A percentile compares a stretch with the other conserved stretches of the same genome.
Evolutionary conservation across 92 coral and sea anemone genomes (phyloP).

Genomic region (Scolanthus callimorphus): DNA sequence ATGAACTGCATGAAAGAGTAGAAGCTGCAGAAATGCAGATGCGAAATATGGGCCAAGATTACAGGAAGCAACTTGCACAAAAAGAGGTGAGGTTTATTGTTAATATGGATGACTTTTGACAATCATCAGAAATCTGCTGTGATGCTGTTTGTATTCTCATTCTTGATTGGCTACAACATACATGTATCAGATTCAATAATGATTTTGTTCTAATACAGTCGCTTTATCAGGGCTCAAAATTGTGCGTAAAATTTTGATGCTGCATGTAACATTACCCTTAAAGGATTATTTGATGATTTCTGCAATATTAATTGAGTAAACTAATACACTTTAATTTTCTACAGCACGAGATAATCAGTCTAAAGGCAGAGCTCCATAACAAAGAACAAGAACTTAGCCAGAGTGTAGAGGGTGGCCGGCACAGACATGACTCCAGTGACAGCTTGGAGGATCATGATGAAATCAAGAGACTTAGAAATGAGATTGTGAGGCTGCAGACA

Average conservation of each 20-base stretch:
- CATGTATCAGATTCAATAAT: no score
- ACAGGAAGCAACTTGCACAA: conserved; percentile 61
- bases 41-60: conserved; percentile 73
- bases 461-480: conserved; percentile 53
- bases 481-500: conserved; percentile 66
- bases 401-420: conserved; percentile 35
- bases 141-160: no score
- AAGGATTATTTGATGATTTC: no score
- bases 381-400: conserved; percentile 50
- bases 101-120: no score
- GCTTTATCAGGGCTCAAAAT: no score
- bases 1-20: conserved; percentile 84
- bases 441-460: conserved; percentile 70
- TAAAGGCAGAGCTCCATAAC: conserved; percentile 57
- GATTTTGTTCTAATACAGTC: no score
- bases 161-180: no score
- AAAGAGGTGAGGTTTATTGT: conserved; percentile 69
- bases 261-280: no score
- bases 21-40: conserved; percentile 94
- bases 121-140: no score
- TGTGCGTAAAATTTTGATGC: no score
- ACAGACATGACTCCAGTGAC: conserved; percentile 57
- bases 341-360: conserved; percentile 66
- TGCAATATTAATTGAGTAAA: no score
- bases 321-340: not conserved